These are phyloP conservation scores for Trichechus manatus DNA, from an alignment of 2,113 vertebrate species.

Conservation along the genomic window DNA sequence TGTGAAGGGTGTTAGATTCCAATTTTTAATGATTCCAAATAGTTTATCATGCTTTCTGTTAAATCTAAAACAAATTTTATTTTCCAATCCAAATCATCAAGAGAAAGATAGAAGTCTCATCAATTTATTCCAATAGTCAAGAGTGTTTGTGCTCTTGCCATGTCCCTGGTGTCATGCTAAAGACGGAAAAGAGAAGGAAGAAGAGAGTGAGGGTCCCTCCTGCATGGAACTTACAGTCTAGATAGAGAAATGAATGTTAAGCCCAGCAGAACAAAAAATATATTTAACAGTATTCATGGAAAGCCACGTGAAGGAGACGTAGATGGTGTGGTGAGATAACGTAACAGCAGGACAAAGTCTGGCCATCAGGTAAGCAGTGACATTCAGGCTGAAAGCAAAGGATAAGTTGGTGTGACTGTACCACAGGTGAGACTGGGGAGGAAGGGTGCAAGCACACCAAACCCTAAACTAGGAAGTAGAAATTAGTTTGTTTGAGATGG, in stretches of 20 bases:
- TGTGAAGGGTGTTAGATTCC: background rate
- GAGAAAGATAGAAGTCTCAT: background rate
- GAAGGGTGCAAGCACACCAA: accelerated
- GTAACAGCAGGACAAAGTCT: no score
- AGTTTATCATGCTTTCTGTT: background rate
- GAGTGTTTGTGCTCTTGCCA: background rate
- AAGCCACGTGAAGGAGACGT: background rate
- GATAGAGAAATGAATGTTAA: background rate
- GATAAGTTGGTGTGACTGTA: background rate
- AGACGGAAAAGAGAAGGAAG: background rate
- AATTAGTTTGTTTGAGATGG: background rate
- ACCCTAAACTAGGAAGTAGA: background rate
- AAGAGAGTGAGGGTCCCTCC: background rate
- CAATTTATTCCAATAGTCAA: background rate
- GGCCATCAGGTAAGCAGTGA: background rate
- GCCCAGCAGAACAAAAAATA: background rate
- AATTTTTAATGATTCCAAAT: background rate
- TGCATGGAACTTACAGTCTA: background rate
- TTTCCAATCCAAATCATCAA: background rate
- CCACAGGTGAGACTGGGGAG: background rate
- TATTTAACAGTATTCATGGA: background rate
- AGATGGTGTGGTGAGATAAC: accelerated
- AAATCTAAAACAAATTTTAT: background rate
- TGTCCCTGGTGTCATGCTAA: background rate
- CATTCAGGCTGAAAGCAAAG: background rate